Conservation (phyloP, 2,797 vertebrate genomes). For the Enteromius fasciolatus region DNA sequence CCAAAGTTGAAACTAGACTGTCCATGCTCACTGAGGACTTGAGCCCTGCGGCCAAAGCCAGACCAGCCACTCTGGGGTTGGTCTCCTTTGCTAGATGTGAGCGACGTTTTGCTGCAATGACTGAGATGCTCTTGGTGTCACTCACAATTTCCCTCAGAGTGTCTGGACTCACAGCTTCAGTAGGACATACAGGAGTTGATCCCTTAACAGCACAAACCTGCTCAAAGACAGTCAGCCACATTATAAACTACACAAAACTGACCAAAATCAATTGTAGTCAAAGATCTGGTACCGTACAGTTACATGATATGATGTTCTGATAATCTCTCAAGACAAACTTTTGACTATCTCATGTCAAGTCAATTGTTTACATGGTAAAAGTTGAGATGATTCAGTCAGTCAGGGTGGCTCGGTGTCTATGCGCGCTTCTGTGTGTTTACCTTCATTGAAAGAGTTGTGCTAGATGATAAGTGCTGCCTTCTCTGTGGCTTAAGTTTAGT, state of each 20-base stretch:
- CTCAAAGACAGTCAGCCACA: slow-evolving; percentile 1
- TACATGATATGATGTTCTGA: not conserved
- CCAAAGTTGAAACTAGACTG: slow-evolving; percentile 30
- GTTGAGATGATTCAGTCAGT: not conserved
- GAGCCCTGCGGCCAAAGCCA: not conserved
- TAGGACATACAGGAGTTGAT: not conserved
- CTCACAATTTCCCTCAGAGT: slow-evolving; percentile 65
- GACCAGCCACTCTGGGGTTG: not conserved
- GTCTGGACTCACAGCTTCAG: slow-evolving; percentile 56
- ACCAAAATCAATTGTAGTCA: not conserved
- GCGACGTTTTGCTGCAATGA: slow-evolving; percentile 63
- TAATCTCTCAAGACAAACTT: not conserved
- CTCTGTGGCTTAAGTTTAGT: slow-evolving; percentile 45
- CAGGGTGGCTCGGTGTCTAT: not conserved
- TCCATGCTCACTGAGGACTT: slow-evolving; percentile 24
- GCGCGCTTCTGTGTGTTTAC: slow-evolving; percentile 19
- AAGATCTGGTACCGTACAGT: not conserved
- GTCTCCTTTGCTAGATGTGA: slow-evolving; percentile 54
- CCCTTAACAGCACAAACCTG: slow-evolving; percentile 19
- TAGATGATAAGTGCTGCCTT: slow-evolving; percentile 36
- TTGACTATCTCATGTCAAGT: not conserved
- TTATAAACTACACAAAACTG: not conserved
- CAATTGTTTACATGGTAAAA: not conserved
- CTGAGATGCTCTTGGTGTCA: slow-evolving; percentile 72
- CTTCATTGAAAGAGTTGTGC: slow-evolving; percentile 37